These are phyloP conservation scores for Pseudococcus jackbeardsleyi DNA, from an alignment of 2,888 invertebrate genomes.

Conservation along the genomic window DNA sequence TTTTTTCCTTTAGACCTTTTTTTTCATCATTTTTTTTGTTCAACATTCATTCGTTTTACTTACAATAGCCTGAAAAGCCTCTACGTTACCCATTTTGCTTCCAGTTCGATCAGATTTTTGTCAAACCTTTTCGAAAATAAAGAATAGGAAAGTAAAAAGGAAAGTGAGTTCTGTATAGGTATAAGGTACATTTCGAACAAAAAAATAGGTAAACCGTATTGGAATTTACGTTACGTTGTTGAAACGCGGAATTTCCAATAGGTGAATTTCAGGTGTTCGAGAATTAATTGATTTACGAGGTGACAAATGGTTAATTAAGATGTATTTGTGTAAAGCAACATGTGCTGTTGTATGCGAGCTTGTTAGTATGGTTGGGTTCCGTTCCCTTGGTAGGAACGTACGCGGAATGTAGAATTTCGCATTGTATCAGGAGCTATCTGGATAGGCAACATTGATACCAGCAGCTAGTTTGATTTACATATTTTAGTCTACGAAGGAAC, in stretches of 20 bases:
- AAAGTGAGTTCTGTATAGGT: background rate
- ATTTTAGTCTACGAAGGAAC: background rate
- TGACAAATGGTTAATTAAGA: slow-evolving; percentile 40
- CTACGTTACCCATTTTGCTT: background rate
- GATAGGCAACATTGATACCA: slow-evolving; percentile 22
- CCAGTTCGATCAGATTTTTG: background rate
- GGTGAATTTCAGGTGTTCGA: background rate
- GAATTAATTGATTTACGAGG: slow-evolving; percentile 24
- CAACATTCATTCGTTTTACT: background rate
- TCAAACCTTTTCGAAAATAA: background rate
- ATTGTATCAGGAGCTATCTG: background rate
- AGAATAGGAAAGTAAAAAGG: background rate
- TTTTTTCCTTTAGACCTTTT: background rate
- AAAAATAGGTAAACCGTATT: background rate
- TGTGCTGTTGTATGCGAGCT: slow-evolving; percentile 31
- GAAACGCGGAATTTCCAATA: background rate
- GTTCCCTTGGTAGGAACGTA: background rate
- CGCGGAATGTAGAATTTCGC: background rate
- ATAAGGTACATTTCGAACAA: background rate
- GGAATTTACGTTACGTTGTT: background rate
- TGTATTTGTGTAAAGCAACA: background rate
- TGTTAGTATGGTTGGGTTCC: background rate
- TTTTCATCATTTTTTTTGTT: background rate
- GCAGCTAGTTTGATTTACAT: slow-evolving; percentile 3
- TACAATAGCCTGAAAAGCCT: background rate